Percentiles rank a stretch among this genome's conserved stretches.
Conservation (phyloP, 2,113 vertebrate genomes). For the Anoplopoma fimbria region DNA sequence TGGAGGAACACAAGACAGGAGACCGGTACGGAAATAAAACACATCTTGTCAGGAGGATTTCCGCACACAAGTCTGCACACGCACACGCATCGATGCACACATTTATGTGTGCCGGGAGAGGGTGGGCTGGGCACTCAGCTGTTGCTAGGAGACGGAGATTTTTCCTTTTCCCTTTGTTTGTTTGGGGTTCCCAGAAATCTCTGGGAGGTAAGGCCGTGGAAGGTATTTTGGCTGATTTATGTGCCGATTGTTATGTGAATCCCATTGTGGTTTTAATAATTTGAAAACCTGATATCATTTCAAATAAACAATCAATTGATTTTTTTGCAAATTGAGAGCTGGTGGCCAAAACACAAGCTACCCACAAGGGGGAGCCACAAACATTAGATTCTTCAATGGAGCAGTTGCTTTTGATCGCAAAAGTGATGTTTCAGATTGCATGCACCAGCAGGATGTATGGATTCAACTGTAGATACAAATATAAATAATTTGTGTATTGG, state of each 20-base stretch:
- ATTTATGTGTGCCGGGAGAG: constrained; percentile 23
- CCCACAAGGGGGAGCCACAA: constrained; percentile 73
- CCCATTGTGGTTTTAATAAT: background rate
- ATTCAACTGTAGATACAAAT: constrained; percentile 3
- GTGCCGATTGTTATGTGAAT: background rate
- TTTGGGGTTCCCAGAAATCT: constrained; percentile 59
- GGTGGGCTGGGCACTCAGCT: constrained; percentile 61
- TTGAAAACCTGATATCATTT: background rate
- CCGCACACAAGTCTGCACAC: constrained; percentile 48
- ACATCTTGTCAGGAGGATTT: constrained; percentile 42
- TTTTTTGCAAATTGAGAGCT: background rate
- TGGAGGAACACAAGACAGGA: constrained; percentile 17
- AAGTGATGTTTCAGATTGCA: background rate
- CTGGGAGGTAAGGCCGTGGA: background rate
- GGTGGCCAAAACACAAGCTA: background rate
- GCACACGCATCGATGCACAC: constrained; percentile 51
- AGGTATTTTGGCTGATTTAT: background rate
- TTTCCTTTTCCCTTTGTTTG: constrained; percentile 73
- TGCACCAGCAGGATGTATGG: background rate
- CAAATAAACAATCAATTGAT: background rate
- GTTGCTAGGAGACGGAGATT: constrained; percentile 80
- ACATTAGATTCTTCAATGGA: constrained; percentile 2
- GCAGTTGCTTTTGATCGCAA: constrained; percentile 1
- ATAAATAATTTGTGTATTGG: background rate
- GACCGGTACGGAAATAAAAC: constrained; percentile 15